phyloP scores from a whole-genome alignment of 2,888 invertebrate genomes.

The Ganaspis brasiliensis region DNA sequence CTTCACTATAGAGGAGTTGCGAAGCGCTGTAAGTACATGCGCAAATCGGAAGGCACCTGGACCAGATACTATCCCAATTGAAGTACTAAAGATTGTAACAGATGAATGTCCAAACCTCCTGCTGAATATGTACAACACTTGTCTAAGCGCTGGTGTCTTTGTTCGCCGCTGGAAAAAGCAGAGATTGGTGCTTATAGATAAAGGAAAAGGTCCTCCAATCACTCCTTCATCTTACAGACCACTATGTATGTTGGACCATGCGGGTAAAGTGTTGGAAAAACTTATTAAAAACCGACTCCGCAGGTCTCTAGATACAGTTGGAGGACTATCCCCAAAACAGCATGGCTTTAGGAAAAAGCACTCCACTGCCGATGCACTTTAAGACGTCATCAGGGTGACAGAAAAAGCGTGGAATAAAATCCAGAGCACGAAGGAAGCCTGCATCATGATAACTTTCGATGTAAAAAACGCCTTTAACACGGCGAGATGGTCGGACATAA shows the following conservation, averaged over 20 bases:
- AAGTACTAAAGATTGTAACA: conserved; percentile 55
- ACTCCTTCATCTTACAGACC: conserved; percentile 60
- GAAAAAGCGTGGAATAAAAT: background rate
- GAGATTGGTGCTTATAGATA: conserved; percentile 53
- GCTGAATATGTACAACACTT: conserved; percentile 49
- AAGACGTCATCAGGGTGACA: conserved; percentile 44
- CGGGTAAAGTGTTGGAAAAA: conserved; percentile 68
- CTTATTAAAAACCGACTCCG: conserved; percentile 61
- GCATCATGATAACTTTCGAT: conserved; percentile 23
- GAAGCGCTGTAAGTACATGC: conserved; percentile 45
- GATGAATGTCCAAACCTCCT: conserved; percentile 45
- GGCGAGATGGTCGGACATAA: conserved; percentile 55
- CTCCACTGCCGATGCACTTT: conserved; percentile 58
- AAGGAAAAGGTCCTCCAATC: conserved; percentile 49
- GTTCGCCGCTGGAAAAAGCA: conserved; percentile 58
- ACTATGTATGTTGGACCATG: conserved; percentile 64
- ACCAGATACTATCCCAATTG: conserved; percentile 61
- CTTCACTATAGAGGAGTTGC: conserved; percentile 56
- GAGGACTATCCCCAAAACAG: conserved; percentile 38
- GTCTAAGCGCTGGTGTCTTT: conserved; percentile 52
- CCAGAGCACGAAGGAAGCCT: background rate
- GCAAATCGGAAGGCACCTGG: conserved; percentile 61
- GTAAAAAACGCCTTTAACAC: conserved; percentile 55
- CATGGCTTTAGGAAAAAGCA: conserved; percentile 53
- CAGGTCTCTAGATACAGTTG: conserved; percentile 51